phyloP scores from a whole-genome alignment of 2,113 vertebrate genomes.

The Pithys albifrons region DNA sequence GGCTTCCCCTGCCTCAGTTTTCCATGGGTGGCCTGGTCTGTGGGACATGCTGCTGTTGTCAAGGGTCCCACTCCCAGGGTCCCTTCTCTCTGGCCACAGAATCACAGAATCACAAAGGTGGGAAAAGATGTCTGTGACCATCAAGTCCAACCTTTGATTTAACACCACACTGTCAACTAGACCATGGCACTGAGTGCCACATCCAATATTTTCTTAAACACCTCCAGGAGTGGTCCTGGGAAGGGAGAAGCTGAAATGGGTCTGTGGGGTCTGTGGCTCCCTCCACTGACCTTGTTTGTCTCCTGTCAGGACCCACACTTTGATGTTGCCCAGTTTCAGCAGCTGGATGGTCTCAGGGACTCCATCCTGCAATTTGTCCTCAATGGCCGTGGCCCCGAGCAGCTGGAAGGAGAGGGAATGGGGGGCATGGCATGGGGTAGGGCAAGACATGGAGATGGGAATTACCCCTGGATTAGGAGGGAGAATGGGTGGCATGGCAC shows the following conservation, averaged over 20 bases:
- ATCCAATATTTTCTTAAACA: background rate
- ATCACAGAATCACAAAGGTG: background rate
- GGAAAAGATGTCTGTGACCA: background rate
- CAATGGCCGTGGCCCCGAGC: constrained; percentile 90
- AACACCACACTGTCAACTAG: background rate
- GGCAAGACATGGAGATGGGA: background rate
- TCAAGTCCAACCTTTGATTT: background rate
- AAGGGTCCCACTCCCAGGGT: background rate
- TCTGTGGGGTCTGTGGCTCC: background rate
- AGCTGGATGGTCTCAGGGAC: constrained; percentile 88
- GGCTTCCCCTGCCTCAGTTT: background rate
- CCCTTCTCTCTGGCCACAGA: background rate
- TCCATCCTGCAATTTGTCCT: constrained; percentile 88
- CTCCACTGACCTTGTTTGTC: constrained; percentile 89
- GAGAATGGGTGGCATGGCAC: background rate
- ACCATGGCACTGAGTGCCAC: background rate
- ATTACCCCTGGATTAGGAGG: constrained; percentile 54
- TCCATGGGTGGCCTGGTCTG: background rate
- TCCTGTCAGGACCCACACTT: constrained; percentile 94
- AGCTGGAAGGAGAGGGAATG: constrained; percentile 71
- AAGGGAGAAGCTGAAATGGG: background rate
- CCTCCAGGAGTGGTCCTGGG: background rate
- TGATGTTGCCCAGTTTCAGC: constrained; percentile 85
- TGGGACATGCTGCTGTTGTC: background rate
- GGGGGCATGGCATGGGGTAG: background rate